phyloP scores from a whole-genome alignment of 2,888 invertebrate genomes.

The Smittia aterrima region DNA sequence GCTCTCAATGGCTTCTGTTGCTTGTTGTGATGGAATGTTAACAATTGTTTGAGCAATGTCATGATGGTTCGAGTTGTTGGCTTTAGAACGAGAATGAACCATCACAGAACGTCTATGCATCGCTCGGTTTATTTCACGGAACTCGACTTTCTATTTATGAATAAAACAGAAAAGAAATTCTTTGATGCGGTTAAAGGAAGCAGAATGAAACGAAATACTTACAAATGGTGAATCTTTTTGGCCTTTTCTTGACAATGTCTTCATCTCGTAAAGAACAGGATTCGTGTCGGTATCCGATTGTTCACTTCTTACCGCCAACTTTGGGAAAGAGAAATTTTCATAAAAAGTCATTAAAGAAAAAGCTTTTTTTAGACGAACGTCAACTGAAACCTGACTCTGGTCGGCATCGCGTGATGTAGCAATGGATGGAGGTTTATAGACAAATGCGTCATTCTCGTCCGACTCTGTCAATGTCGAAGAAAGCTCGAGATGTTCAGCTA shows the following conservation, averaged over 20 bases:
- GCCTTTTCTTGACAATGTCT: conserved; percentile 4
- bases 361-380: background rate
- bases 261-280: conserved; percentile 21
- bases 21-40: background rate
- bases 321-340: background rate
- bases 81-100: no score
- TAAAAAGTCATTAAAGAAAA: background rate
- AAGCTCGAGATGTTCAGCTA: background rate
- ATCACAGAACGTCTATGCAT: no score
- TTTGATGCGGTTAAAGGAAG: background rate
- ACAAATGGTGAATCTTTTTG: background rate
- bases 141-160: conserved; percentile 14
- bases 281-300: background rate
- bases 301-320: background rate
- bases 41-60: background rate
- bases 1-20: background rate
- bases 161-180: background rate
- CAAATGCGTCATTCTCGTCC: background rate
- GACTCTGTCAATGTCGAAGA: background rate
- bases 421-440: background rate
- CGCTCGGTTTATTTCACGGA: background rate
- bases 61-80: background rate
- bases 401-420: background rate
- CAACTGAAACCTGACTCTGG: background rate
- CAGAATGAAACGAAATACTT: conserved; percentile 12